phyloP scores from a whole-genome alignment of 2,113 vertebrate species.

The Sakesphorus luctuosus region DNA sequence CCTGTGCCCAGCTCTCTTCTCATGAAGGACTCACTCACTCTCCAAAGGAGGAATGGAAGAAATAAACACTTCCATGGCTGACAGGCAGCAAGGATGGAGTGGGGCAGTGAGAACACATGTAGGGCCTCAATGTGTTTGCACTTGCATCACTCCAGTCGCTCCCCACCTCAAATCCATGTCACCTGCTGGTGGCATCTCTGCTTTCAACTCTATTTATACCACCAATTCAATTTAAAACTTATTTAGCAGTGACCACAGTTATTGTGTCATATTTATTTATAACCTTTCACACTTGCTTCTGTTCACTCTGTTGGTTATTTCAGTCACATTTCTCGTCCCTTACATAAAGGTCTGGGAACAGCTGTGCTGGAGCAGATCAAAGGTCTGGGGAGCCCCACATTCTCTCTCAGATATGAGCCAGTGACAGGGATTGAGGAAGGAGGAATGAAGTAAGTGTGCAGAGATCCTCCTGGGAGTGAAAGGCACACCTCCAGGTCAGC shows the following conservation, averaged over 20 bases:
- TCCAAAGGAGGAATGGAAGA: not conserved
- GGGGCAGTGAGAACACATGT: fast-evolving
- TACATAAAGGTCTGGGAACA: conserved; percentile 34
- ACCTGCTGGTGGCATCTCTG: not conserved
- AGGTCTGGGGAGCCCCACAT: not conserved
- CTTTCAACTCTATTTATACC: not conserved
- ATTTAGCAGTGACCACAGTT: not conserved
- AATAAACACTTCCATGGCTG: not conserved
- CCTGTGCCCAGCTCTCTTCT: not conserved
- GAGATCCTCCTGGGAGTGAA: conserved; percentile 31
- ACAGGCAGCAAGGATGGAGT: not conserved
- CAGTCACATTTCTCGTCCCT: conserved; percentile 24
- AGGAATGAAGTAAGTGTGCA: not conserved
- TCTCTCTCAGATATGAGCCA: not conserved
- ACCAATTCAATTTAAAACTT: not conserved
- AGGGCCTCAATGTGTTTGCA: not conserved
- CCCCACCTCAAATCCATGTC: not conserved
- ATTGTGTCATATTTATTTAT: conserved; percentile 43
- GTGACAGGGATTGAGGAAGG: not conserved
- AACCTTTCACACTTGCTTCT: conserved; percentile 9
- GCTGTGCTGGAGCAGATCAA: conserved; percentile 38
- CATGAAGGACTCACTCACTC: not conserved
- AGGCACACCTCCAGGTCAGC: not conserved
- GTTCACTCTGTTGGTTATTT: not conserved
- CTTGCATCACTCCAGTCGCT: not conserved